A percentile compares a stretch with the other conserved stretches of the same genome.
Evolutionary conservation across 2,113 vertebrate species (phyloP).

Genomic region (Chaenogobius annularis): DNA sequence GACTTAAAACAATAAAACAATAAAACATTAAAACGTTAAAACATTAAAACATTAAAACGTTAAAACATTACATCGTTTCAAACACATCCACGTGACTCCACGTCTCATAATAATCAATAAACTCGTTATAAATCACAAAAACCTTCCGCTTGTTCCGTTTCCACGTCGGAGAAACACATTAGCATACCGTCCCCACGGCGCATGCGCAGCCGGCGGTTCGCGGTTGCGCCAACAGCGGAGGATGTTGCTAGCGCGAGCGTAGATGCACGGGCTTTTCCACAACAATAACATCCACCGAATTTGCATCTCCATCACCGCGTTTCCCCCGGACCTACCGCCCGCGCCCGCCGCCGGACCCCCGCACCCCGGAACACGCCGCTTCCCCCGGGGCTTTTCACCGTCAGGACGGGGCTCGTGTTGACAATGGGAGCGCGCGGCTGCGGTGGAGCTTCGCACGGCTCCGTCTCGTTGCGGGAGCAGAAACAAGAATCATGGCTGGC

Average conservation of each 20-base stretch:
- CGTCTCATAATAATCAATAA: too few relatives aligned
- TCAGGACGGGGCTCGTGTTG: conserved; percentile 24
- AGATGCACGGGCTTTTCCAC: conserved; percentile 70
- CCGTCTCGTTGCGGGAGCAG: conserved; percentile 71
- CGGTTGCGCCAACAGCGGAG: conserved; percentile 78
- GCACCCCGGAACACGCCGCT: conserved; percentile 24
- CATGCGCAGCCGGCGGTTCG: conserved; percentile 69
- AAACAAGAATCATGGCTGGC: conserved; percentile 75
- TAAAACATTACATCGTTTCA: too few relatives aligned
- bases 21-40: too few relatives aligned
- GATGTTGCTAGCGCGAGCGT: conserved; percentile 74
- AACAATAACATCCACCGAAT: conserved; percentile 75
- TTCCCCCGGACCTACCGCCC: conserved; percentile 29
- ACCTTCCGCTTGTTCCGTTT: background rate
- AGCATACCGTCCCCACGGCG: conserved; percentile 46
- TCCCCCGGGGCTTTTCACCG: conserved; percentile 3
- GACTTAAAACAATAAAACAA: too few relatives aligned
- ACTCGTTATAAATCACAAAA: too few relatives aligned
- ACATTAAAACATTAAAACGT: too few relatives aligned
- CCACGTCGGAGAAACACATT: background rate
- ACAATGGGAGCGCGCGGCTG: conserved; percentile 71
- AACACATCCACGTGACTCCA: background rate
- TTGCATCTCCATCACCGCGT: conserved; percentile 30
- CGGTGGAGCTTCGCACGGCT: conserved; percentile 66
- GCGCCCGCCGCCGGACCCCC: background rate